Conservation (phyloP, 2,113 vertebrate species). For the Platanista minor region DNA sequence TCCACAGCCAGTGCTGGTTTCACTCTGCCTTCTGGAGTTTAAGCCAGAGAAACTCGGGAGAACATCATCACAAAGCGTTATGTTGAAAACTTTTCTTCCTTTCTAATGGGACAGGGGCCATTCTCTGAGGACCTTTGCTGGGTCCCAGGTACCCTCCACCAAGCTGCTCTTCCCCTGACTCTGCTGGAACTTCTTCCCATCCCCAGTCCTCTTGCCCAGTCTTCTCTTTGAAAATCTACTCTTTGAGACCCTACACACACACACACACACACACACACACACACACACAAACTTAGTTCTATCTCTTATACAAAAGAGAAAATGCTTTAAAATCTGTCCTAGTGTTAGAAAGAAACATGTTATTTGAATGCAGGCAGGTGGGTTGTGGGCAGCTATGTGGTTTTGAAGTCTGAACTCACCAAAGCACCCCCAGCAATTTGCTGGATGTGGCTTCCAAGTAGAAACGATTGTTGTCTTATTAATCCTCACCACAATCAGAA, state of each 20-base stretch:
- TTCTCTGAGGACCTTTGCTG: background rate
- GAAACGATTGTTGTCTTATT: background rate
- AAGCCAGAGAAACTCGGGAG: background rate
- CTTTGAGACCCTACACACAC: background rate
- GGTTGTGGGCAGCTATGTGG: background rate
- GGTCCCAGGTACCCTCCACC: accelerated
- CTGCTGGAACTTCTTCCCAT: background rate
- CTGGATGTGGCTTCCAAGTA: background rate
- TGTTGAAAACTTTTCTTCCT: background rate
- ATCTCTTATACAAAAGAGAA: background rate
- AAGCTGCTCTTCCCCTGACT: background rate
- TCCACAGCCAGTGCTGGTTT: accelerated
- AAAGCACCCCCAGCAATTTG: background rate
- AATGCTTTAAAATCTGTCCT: no score
- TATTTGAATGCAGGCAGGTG: background rate
- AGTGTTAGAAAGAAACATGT: no score
- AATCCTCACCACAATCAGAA: background rate
- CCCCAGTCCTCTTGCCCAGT: accelerated
- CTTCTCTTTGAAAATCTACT: background rate
- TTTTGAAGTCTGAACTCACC: background rate
- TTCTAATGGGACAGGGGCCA: background rate
- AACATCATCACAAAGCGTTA: background rate
- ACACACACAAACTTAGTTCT: background rate
- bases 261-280: no score
- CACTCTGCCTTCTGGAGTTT: background rate